A percentile compares a stretch with the other conserved stretches of the same genome.
These are phyloP conservation scores for Temnothorax ravouxi DNA, from an alignment of 2,888 invertebrate genomes.

Conservation along the genomic window DNA sequence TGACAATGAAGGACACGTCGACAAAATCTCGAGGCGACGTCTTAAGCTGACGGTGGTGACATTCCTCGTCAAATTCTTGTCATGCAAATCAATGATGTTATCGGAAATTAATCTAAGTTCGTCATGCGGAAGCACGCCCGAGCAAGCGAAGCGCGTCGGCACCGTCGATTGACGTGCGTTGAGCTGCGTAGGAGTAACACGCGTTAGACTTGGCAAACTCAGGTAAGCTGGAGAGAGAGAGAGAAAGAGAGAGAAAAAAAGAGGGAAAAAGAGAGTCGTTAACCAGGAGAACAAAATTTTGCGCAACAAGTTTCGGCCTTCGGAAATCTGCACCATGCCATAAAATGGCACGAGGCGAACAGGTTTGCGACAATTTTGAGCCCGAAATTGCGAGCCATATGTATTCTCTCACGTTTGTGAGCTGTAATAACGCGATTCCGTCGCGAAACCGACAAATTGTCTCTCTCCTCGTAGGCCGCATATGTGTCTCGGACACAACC, in stretches of 20 bases:
- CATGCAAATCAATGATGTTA: conserved; percentile 29
- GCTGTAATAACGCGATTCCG: background rate
- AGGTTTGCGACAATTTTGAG: conserved; percentile 22
- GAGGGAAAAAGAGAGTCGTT: background rate
- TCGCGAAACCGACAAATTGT: background rate
- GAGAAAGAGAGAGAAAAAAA: background rate
- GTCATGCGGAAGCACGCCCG: conserved; percentile 28
- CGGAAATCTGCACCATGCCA: background rate
- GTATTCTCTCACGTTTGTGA: background rate
- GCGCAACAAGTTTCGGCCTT: conserved; percentile 58
- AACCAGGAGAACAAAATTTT: conserved; percentile 11
- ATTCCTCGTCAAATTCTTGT: conserved; percentile 17
- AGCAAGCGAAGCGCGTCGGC: background rate
- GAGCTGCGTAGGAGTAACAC: conserved; percentile 15
- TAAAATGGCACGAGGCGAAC: background rate
- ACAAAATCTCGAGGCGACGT: background rate
- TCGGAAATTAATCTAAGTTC: conserved; percentile 39
- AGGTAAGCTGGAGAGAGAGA: background rate
- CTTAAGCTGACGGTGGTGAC: background rate
- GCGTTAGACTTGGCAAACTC: conserved; percentile 33
- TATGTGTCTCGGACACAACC: background rate
- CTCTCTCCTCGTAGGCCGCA: background rate
- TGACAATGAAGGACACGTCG: background rate
- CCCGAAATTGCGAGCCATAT: conserved; percentile 15
- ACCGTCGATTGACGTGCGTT: conserved; percentile 11